phyloP scores from a whole-genome alignment of 1,140 invertebrate species.

The Trigoniulus corallinus region DNA sequence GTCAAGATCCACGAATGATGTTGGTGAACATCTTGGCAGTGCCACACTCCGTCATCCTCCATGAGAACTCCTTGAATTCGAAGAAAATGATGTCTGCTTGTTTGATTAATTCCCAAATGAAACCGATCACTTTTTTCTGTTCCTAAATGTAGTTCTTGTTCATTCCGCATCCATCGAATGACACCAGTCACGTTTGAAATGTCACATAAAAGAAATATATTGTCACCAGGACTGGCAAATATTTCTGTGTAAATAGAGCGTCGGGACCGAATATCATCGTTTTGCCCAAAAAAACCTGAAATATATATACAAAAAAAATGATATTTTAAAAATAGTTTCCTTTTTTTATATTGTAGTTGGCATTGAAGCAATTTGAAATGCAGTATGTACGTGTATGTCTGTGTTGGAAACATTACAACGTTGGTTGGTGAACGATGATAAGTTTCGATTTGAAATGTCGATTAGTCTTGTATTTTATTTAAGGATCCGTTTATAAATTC shows the following conservation, averaged over 20 bases:
- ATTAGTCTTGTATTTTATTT: no score
- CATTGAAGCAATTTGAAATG: no score
- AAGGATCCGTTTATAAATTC: no score
- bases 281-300: no score
- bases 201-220: constrained; percentile 1
- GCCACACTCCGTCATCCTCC: constrained; percentile 19
- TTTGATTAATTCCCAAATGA: background rate
- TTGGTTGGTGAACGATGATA: no score
- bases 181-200: background rate
- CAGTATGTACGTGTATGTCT: no score
- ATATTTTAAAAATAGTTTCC: no score
- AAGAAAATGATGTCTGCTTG: constrained; percentile 3
- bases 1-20: constrained; percentile 14
- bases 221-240: background rate
- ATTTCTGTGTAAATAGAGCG: background rate
- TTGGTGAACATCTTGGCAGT: constrained; percentile 18
- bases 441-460: no score
- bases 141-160: background rate
- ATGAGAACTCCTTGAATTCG: constrained; percentile 16
- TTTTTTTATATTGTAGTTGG: no score
- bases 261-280: no score
- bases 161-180: constrained; percentile 6
- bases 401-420: no score
- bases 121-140: background rate
- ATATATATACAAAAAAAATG: no score